phyloP scores from a whole-genome alignment of 2,113 vertebrate genomes.

The Haliaeetus leucogaster region DNA sequence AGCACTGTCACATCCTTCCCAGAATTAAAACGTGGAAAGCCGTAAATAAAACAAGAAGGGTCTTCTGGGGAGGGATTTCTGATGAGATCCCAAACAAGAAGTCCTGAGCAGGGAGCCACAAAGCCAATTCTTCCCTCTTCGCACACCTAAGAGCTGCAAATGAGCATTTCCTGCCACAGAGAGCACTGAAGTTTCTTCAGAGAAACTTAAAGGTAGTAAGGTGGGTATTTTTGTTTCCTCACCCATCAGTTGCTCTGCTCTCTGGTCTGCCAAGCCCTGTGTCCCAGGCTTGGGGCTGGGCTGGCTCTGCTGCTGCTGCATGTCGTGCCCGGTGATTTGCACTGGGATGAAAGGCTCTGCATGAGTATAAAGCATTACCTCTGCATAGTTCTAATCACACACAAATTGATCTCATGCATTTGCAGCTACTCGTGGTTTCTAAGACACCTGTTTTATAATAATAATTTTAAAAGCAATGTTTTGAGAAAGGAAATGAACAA shows the following conservation, averaged over 20 bases:
- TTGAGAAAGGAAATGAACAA: slow-evolving; percentile 55
- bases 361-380: background rate
- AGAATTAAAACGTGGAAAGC: background rate
- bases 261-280: background rate
- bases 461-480: slow-evolving; percentile 43
- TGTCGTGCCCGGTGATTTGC: background rate
- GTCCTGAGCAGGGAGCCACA: background rate
- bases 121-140: background rate
- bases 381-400: slow-evolving; percentile 13
- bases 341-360: background rate
- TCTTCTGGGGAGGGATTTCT: background rate
- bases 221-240: background rate
- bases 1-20: background rate
- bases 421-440: background rate
- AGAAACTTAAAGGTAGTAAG: background rate
- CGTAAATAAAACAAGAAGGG: background rate
- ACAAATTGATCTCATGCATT: slow-evolving; percentile 56
- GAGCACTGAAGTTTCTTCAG: background rate
- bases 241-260: background rate
- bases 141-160: background rate
- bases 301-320: background rate
- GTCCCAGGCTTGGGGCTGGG: background rate
- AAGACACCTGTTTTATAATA: slow-evolving; percentile 38
- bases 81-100: background rate
- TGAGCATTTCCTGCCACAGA: background rate